Evolutionary conservation across 2,113 vertebrate genomes (phyloP).

Genomic region (Lasiurus borealis): DNA sequence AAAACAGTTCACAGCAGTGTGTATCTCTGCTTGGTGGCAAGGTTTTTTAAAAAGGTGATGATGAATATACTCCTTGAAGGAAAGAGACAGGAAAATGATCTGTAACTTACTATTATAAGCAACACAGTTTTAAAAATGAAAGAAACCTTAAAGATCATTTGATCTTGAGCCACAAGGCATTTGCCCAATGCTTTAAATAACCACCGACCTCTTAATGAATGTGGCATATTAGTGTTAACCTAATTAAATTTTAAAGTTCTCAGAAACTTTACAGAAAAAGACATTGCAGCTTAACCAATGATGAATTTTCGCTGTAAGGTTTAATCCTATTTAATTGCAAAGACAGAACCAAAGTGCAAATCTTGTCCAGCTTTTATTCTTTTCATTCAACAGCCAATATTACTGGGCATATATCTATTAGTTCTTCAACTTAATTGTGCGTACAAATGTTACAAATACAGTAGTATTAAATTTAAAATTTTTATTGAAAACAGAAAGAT

Average conservation of each 20-base stretch:
- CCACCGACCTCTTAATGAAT: not conserved
- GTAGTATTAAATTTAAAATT: slow-evolving; percentile 9
- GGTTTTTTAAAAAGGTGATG: slow-evolving; percentile 59
- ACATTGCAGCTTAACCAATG: slow-evolving; percentile 36
- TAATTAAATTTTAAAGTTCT: slow-evolving; percentile 30
- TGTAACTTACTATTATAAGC: not conserved
- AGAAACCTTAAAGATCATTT: slow-evolving; percentile 32
- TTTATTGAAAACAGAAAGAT: slow-evolving; percentile 26
- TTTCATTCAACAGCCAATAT: slow-evolving; percentile 27
- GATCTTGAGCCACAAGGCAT: slow-evolving; percentile 3
- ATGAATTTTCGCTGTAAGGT: slow-evolving; percentile 26
- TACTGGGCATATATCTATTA: not conserved
- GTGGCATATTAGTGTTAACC: not conserved
- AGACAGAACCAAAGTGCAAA: not conserved
- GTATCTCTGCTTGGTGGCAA: not conserved
- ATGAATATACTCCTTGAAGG: slow-evolving; percentile 42
- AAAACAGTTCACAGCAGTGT: slow-evolving; percentile 32
- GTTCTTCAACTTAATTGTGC: not conserved
- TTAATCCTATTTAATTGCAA: slow-evolving; percentile 33
- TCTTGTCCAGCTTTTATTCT: not conserved
- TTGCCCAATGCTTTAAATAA: slow-evolving; percentile 34
- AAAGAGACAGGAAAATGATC: slow-evolving; percentile 57
- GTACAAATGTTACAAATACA: not conserved
- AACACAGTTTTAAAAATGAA: slow-evolving; percentile 46
- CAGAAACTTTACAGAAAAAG: slow-evolving; percentile 54